Evolutionary conservation across 2,113 vertebrate genomes (phyloP), one percentile per base, ranked within the genome.

Genomic region (Nerophis lumbriciformis): DNA sequence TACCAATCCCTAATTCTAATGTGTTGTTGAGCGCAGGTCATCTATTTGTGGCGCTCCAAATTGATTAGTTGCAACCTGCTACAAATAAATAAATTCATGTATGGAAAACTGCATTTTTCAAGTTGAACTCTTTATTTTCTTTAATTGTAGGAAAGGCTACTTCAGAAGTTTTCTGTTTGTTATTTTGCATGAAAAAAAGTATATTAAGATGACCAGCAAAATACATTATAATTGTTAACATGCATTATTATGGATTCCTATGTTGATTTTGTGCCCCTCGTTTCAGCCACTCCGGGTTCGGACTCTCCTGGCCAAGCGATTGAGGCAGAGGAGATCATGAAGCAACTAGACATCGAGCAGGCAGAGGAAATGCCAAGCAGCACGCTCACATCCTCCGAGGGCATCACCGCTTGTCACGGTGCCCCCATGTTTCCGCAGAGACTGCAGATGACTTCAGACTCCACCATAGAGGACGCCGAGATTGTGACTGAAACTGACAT

Each of bases 301-400:
- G 94, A 98, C 77, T 98, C 95, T 11, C 94, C 94, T 0, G 95
- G 93, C 50, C 95, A 98, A 81, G 95, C 94, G 0, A 86, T 97
- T 65, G 95, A 98, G 65, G 95, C 96, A 0, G 96, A 98, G 84
- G 96, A 98, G 66, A 96, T 98, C 69, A 94, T 98, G 53, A 98
- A 97, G 64, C 95, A 98, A 80, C 93, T 98, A 70, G 96, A 98
- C 66, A 95, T 98, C 72, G 95, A 97, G 51, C 93, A 93, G 77
- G 94, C 94, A 16, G 94, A 95, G 51, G 95, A 96, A 85, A 94
- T 94, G 47, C 94, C 92, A 6, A 96, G 94, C 61, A 94, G 93
- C 77, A 94, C 93, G 1, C 90, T 93, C 6, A 90, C 93, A 0
- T 94, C 93, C 21, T 86, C 92, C 57, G 94, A 95, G 6, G 91